Percentiles rank a stretch among this genome's conserved stretches.
These are phyloP conservation scores for Gymnogyps californianus DNA, from an alignment of 2,113 vertebrate genomes.

Conservation along the genomic window DNA sequence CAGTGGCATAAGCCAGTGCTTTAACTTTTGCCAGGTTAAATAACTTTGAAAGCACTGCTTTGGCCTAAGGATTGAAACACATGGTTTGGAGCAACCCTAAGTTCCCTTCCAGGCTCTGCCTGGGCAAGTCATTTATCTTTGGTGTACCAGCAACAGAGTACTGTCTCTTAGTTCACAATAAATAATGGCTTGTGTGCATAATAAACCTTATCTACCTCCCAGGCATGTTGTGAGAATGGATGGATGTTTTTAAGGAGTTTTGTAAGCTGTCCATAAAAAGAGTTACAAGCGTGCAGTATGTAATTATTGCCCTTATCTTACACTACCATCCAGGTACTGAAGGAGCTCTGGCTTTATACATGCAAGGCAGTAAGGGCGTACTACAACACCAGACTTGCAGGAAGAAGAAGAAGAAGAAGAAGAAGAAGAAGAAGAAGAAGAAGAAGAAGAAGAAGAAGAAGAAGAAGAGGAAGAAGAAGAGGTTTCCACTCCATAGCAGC, in stretches of 20 bases:
- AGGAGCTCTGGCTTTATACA: background rate
- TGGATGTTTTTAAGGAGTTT: constrained; percentile 25
- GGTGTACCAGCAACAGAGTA: background rate
- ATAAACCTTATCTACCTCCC: background rate
- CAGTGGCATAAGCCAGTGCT: background rate
- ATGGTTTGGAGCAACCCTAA: background rate
- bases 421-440: background rate
- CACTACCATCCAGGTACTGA: background rate
- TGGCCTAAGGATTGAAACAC: background rate
- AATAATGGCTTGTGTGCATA: constrained; percentile 8
- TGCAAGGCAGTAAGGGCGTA: background rate
- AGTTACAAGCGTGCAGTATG: background rate
- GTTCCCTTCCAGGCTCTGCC: constrained; percentile 12
- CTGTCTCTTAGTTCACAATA: background rate
- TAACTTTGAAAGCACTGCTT: background rate
- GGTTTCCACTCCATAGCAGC: background rate
- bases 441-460: background rate
- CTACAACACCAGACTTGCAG: background rate
- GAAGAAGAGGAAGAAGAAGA: background rate
- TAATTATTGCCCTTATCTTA: constrained; percentile 41
- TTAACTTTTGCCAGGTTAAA: constrained; percentile 21
- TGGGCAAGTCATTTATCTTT: constrained; percentile 21
- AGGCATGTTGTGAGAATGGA: constrained; percentile 8
- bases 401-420: background rate
- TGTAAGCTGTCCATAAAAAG: constrained; percentile 1